Conservation (phyloP, 1,140 invertebrate species). For the Ridgeia piscesae region DNA sequence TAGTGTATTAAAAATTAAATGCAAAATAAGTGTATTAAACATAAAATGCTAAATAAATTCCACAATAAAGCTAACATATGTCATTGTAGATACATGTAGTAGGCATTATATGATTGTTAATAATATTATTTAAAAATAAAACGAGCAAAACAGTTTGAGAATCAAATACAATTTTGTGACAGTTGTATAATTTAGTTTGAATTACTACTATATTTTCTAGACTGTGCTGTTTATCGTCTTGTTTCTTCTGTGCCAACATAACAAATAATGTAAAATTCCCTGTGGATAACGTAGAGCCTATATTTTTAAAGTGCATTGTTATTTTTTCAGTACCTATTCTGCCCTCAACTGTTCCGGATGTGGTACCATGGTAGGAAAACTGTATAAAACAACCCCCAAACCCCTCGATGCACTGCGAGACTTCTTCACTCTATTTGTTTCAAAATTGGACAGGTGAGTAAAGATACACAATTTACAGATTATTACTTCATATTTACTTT, state of each 20-base stretch:
- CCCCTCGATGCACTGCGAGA: neutral
- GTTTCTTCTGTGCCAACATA: neutral
- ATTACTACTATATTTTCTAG: no score
- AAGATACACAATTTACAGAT: neutral
- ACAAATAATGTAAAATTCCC: neutral
- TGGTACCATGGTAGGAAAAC: neutral
- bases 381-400: neutral
- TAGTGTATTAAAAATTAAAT: no score
- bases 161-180: no score
- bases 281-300: neutral
- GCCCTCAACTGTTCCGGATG: neutral
- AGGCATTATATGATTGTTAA: no score
- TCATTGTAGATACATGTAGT: no score
- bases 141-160: no score
- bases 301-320: neutral
- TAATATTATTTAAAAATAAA: no score
- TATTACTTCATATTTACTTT: no score
- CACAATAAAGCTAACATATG: no score
- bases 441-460: slow-evolving; percentile 1
- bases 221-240: neutral
- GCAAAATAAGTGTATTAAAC: no score
- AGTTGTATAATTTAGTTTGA: no score
- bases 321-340: neutral
- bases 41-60: no score
- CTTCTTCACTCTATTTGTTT: neutral